Percentiles rank a stretch among this genome's conserved stretches.
Evolutionary conservation across 2,113 vertebrate genomes (phyloP).

Genomic region (Oryzias melastigma): DNA sequence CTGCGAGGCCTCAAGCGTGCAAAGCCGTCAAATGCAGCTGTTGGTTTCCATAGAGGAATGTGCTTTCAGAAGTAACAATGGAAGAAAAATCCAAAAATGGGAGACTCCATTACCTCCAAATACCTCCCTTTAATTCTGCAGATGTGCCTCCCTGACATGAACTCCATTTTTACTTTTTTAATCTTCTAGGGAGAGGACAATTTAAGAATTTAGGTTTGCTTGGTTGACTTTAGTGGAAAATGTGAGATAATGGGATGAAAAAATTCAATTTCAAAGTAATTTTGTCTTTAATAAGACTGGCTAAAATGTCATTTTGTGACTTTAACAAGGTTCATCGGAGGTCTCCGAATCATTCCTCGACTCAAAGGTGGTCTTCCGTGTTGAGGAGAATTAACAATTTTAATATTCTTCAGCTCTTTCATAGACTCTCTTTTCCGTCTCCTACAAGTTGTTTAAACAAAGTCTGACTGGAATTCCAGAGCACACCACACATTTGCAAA

Average conservation of each 20-base stretch:
- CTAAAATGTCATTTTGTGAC: not conserved
- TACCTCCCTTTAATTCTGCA: slow-evolving; percentile 28
- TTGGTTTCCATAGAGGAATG: slow-evolving; percentile 43
- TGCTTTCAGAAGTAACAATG: slow-evolving; percentile 18
- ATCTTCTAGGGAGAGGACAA: not conserved
- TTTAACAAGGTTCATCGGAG: not conserved
- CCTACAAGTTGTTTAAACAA: slow-evolving; percentile 5
- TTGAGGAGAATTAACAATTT: not conserved
- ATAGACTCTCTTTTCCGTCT: not conserved
- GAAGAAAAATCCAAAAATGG: slow-evolving; percentile 46
- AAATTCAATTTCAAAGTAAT: not conserved
- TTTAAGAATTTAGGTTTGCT: not conserved
- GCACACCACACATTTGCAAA: not conserved
- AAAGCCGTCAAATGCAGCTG: slow-evolving; percentile 43
- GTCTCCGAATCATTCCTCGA: not conserved
- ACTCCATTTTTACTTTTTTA: slow-evolving; percentile 7
- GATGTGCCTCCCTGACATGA: slow-evolving; percentile 11
- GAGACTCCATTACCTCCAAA: slow-evolving; percentile 31
- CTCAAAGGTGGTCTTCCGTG: slow-evolving; percentile 3
- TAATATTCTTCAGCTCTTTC: no score
- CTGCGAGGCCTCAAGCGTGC: slow-evolving; percentile 13
- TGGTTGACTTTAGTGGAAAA: not conserved
- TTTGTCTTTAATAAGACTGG: not conserved
- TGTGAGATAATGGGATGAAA: not conserved
- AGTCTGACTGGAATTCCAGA: not conserved